Conservation (phyloP, 2,888 invertebrate species). For the Xiphydria camelus region DNA sequence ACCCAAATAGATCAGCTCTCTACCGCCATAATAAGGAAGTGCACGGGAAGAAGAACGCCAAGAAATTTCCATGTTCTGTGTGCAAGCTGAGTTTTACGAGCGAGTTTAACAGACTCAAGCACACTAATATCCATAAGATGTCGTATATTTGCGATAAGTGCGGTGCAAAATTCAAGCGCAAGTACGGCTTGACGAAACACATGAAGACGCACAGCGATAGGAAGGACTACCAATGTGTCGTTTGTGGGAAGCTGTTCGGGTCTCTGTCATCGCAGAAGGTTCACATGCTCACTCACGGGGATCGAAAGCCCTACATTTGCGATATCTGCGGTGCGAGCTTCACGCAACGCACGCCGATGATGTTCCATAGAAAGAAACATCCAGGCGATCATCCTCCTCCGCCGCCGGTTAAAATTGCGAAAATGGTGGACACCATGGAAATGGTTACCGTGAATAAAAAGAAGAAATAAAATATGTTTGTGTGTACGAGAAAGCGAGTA, state of each 20-base stretch:
- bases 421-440: too few relatives aligned
- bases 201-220: constrained; percentile 4
- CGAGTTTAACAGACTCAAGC: constrained; percentile 6
- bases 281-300: constrained; percentile 5
- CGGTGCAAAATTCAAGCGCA: constrained; percentile 1
- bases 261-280: background rate
- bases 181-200: constrained; percentile 1
- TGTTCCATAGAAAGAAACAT: constrained; percentile 5
- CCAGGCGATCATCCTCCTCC: too few relatives aligned
- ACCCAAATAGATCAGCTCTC: too few relatives aligned
- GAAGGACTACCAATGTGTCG: background rate
- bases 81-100: constrained; percentile 1
- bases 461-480: too few relatives aligned
- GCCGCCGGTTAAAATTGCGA: too few relatives aligned
- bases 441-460: too few relatives aligned
- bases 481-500: too few relatives aligned
- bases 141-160: constrained; percentile 3
- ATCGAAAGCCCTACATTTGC: constrained; percentile 8
- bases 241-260: constrained; percentile 5
- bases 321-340: constrained; percentile 9
- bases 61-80: background rate
- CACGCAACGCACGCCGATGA: constrained; percentile 9
- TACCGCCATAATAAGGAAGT: too few relatives aligned
- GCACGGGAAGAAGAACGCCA: too few relatives aligned
- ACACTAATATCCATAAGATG: constrained; percentile 2